phyloP scores from a whole-genome alignment of 2,888 invertebrate genomes.

The Cataglyphis cursor region DNA sequence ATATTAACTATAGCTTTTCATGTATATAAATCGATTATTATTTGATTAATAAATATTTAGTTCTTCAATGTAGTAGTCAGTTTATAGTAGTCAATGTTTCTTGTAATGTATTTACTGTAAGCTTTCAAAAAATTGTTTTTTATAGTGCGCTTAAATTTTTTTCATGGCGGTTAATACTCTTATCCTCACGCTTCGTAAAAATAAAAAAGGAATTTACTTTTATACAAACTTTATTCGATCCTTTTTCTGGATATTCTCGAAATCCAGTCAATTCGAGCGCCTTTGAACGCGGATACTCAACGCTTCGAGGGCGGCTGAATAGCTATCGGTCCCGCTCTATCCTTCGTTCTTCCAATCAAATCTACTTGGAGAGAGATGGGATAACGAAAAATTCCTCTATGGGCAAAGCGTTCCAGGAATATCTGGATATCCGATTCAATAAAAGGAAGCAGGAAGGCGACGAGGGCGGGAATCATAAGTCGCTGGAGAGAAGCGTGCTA shows the following conservation, averaged over 20 bases:
- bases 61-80: no score
- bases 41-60: background rate
- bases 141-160: conserved; percentile 35
- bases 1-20: conserved; percentile 38
- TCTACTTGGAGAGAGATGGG: conserved; percentile 65
- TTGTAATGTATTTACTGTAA: background rate
- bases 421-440: conserved; percentile 52
- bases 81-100: background rate
- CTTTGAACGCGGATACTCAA: conserved; percentile 63
- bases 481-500: conserved; percentile 27
- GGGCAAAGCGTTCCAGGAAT: conserved; percentile 47
- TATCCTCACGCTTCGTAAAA: background rate
- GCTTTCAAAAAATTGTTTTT: conserved; percentile 20
- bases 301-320: conserved; percentile 60
- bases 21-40: background rate
- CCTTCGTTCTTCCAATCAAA: conserved; percentile 59
- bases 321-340: conserved; percentile 32
- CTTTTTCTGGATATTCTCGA: conserved; percentile 52
- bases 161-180: conserved; percentile 8
- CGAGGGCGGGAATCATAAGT: conserved; percentile 53
- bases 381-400: conserved; percentile 63
- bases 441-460: conserved; percentile 45
- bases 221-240: conserved; percentile 50
- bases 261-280: conserved; percentile 62
- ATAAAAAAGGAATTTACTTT: conserved; percentile 23